phyloP scores from a whole-genome alignment of 2,888 invertebrate genomes.

The Euproctis similis region DNA sequence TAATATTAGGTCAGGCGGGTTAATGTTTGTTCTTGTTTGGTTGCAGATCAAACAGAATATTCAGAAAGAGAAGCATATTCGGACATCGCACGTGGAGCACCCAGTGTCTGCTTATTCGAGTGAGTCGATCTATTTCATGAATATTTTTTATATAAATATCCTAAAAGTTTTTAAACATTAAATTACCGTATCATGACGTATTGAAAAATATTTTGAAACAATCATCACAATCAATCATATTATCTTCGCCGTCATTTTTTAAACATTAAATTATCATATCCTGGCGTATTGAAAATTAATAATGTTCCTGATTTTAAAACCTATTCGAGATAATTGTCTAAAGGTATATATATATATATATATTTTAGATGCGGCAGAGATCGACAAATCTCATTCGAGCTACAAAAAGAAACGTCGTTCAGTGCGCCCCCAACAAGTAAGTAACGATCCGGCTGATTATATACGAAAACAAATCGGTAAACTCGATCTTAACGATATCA shows the following conservation, averaged over 20 bases:
- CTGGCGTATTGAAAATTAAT: background rate
- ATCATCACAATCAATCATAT: too few relatives aligned
- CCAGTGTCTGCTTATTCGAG: conserved; percentile 53
- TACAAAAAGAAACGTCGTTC: conserved; percentile 57
- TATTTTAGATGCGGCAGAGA: conserved; percentile 49
- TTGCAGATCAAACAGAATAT: conserved; percentile 57
- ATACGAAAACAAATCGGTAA: conserved; percentile 58
- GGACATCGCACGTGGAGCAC: conserved; percentile 38
- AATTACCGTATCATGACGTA: too few relatives aligned
- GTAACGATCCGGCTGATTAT: conserved; percentile 58
- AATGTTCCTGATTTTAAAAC: too few relatives aligned
- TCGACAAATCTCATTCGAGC: conserved; percentile 59
- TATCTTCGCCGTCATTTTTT: too few relatives aligned
- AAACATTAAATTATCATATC: background rate
- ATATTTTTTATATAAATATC: too few relatives aligned
- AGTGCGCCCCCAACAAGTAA: conserved; percentile 55
- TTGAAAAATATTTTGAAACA: too few relatives aligned
- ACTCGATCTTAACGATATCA: conserved; percentile 57
- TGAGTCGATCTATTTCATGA: conserved; percentile 35
- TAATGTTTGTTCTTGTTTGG: conserved; percentile 6
- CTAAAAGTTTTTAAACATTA: too few relatives aligned
- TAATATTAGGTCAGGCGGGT: too few relatives aligned
- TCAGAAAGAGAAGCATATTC: conserved; percentile 53
- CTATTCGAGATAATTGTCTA: too few relatives aligned
- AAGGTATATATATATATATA: background rate